phyloP scores from a whole-genome alignment of 2,888 invertebrate species.

The Byasa hedistus region DNA sequence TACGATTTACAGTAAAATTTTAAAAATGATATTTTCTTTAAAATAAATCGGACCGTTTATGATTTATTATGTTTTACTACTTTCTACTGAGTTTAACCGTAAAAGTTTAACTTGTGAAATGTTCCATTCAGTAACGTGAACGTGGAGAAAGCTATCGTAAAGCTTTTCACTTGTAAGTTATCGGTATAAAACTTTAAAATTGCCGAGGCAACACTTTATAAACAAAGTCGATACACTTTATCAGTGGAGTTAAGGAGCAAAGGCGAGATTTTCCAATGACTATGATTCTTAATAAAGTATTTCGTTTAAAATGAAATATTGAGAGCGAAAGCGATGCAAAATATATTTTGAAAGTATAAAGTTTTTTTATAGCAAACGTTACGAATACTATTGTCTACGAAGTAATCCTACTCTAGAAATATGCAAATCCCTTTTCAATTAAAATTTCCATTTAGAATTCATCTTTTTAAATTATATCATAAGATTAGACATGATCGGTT shows the following conservation, averaged over 20 bases:
- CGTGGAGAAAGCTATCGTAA: constrained; percentile 8
- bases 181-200: constrained; percentile 5
- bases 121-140: constrained; percentile 11
- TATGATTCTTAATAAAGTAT: no score
- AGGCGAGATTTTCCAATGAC: not conserved
- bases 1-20: no score
- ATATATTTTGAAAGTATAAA: no score
- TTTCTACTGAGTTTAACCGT: constrained; percentile 1
- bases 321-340: no score
- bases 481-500: not conserved
- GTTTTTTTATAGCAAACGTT: no score
- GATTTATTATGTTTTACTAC: constrained; percentile 8
- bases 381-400: no score
- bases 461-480: constrained; percentile 1
- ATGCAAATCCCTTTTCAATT: not conserved
- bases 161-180: constrained; percentile 2
- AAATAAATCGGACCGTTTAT: not conserved
- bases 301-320: no score
- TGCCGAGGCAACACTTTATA: constrained; percentile 7
- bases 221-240: constrained; percentile 4
- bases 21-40: not conserved
- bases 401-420: not conserved
- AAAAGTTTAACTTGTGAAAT: constrained; percentile 6
- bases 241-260: not conserved
- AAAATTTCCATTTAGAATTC: not conserved